Evolutionary conservation across 2,797 vertebrate genomes (phyloP).

Genomic region (Typhlichthys subterraneus): DNA sequence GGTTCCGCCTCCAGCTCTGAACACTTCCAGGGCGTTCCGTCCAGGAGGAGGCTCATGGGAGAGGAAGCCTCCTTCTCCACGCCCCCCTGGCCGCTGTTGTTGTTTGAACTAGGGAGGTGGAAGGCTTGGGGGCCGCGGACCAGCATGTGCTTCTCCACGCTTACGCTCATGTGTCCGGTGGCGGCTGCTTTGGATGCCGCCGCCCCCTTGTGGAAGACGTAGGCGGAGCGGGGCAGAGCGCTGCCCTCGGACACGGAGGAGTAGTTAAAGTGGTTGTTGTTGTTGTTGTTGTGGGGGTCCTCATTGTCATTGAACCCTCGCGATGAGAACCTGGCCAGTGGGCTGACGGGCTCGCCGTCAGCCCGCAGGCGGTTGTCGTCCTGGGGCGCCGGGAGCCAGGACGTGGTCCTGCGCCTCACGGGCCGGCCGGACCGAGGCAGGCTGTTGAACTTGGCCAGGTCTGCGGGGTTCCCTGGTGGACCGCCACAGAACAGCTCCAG

Average conservation of each 20-base stretch:
- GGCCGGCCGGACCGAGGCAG: slow-evolving; percentile 82
- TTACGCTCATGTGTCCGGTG: slow-evolving; percentile 72
- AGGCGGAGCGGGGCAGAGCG: slow-evolving; percentile 50
- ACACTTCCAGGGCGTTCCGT: slow-evolving; percentile 42
- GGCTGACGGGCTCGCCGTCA: slow-evolving; percentile 73
- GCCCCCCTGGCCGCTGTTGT: slow-evolving; percentile 72
- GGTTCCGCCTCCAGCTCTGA: slow-evolving; percentile 44
- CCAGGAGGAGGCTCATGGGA: slow-evolving; percentile 48
- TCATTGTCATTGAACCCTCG: slow-evolving; percentile 54
- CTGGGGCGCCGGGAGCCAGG: slow-evolving; percentile 77
- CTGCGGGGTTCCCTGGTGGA: slow-evolving; percentile 49
- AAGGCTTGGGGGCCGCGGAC: slow-evolving; percentile 83
- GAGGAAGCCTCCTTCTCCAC: slow-evolving; percentile 48
- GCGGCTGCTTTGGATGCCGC: slow-evolving; percentile 40
- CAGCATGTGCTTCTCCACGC: slow-evolving; percentile 82
- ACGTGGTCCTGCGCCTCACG: slow-evolving; percentile 66
- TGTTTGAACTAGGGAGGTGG: slow-evolving; percentile 74
- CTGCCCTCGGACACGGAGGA: slow-evolving; percentile 70
- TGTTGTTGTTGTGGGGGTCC: slow-evolving; percentile 63
- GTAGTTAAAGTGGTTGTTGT: slow-evolving; percentile 64
- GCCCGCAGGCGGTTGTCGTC: slow-evolving; percentile 75
- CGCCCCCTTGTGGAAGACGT: slow-evolving; percentile 59
- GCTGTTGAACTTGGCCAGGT: slow-evolving; percentile 86
- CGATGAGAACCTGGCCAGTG: slow-evolving; percentile 69
- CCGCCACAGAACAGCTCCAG: slow-evolving; percentile 77